Conservation (phyloP, 2,888 invertebrate species). For the Gastracanthus pulcherrimus region DNA sequence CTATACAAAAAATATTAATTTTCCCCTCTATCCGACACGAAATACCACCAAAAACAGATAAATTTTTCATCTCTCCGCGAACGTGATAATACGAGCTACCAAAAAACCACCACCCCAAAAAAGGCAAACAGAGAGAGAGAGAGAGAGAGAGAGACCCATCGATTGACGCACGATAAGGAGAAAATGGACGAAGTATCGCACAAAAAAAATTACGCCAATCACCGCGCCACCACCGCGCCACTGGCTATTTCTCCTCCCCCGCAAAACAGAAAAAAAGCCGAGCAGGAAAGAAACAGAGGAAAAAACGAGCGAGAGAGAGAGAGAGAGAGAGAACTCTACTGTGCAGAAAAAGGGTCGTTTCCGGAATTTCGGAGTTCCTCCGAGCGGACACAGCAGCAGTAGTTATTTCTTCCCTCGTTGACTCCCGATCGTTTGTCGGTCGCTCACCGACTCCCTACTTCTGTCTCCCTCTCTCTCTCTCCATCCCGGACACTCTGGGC, state of each 20-base stretch:
- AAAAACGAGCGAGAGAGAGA: neutral
- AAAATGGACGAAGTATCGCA: slow-evolving; percentile 3
- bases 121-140: neutral
- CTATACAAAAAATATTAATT: slow-evolving; percentile 17
- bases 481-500: slow-evolving; percentile 2
- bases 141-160: slow-evolving; percentile 13
- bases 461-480: slow-evolving; percentile 37
- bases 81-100: neutral
- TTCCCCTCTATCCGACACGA: neutral
- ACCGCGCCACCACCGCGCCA: no score
- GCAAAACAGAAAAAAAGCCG: no score
- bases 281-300: neutral
- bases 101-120: neutral
- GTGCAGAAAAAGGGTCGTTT: slow-evolving; percentile 57
- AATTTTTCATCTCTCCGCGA: slow-evolving; percentile 35
- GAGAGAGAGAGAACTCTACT: slow-evolving; percentile 32
- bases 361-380: slow-evolving; percentile 56
- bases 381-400: slow-evolving; percentile 37
- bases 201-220: slow-evolving; percentile 55
- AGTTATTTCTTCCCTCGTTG: slow-evolving; percentile 62
- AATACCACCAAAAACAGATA: slow-evolving; percentile 11
- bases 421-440: slow-evolving; percentile 62
- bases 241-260: neutral
- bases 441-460: slow-evolving; percentile 35
- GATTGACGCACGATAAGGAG: slow-evolving; percentile 49